phyloP scores from a whole-genome alignment of 2,888 invertebrate species.

The Odontocerum albicorne region DNA sequence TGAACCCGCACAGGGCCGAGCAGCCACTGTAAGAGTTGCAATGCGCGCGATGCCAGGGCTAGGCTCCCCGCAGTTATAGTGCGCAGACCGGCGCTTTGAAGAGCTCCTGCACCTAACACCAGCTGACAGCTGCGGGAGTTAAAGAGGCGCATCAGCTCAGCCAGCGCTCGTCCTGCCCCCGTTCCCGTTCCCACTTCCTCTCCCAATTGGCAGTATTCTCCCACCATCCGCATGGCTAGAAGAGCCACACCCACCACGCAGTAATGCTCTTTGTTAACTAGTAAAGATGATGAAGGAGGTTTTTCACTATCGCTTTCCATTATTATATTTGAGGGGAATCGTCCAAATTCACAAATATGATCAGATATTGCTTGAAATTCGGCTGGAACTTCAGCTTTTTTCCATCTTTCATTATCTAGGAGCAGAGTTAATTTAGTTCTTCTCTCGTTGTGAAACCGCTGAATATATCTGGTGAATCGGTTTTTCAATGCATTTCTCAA shows the following conservation, averaged over 20 bases:
- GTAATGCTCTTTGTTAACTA: conserved; percentile 71
- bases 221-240: conserved; percentile 84
- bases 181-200: conserved; percentile 40
- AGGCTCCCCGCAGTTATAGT: conserved; percentile 95
- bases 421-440: conserved; percentile 82
- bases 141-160: conserved; percentile 86
- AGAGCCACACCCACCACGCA: conserved; percentile 81
- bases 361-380: conserved; percentile 87
- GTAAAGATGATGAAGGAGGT: conserved; percentile 58
- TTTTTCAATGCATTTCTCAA: conserved; percentile 81
- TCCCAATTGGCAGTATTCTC: conserved; percentile 80
- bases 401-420: conserved; percentile 92
- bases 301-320: conserved; percentile 43
- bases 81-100: conserved; percentile 90
- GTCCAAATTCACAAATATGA: conserved; percentile 61
- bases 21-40: conserved; percentile 80
- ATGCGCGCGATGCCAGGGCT: conserved; percentile 80
- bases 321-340: conserved; percentile 48
- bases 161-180: conserved; percentile 79
- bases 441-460: conserved; percentile 86
- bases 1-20: conserved; percentile 71
- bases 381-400: conserved; percentile 84
- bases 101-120: conserved; percentile 94
- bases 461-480: conserved; percentile 88
- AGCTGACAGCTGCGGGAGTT: conserved; percentile 91